Percentiles rank a stretch among this genome's conserved stretches.
Conservation (phyloP, 2,797 vertebrate species). For the Hylomyscus alleni region DNA sequence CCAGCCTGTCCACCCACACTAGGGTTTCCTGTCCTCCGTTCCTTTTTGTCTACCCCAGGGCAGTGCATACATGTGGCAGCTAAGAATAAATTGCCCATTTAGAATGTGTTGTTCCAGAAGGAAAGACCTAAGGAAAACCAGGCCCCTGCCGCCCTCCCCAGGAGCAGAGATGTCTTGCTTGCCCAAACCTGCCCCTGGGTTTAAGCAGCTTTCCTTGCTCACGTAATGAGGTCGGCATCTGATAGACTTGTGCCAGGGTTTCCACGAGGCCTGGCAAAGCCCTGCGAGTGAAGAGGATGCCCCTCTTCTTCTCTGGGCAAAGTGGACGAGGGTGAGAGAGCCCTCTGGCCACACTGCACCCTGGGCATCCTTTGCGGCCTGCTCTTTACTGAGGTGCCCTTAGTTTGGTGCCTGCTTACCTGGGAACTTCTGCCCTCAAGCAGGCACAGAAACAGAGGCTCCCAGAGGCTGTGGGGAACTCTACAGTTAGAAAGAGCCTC, state of each 20-base stretch:
- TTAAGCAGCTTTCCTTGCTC: slow-evolving; percentile 77
- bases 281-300: fast-evolving
- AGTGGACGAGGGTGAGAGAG: fast-evolving
- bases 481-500: background rate
- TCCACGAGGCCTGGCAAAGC: slow-evolving; percentile 71
- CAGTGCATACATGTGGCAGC: background rate
- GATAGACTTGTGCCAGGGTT: slow-evolving; percentile 47
- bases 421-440: no score
- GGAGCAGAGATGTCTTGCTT: background rate
- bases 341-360: background rate
- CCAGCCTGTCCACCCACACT: background rate
- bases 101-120: background rate
- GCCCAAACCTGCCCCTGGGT: slow-evolving; percentile 72
- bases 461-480: background rate
- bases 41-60: background rate
- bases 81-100: background rate
- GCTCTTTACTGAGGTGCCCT: background rate
- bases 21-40: background rate
- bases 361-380: background rate
- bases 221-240: slow-evolving; percentile 75
- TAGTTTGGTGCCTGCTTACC: background rate
- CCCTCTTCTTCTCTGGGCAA: background rate
- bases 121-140: background rate
- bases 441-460: background rate
- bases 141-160: background rate